These are phyloP conservation scores for Myotis myotis DNA, from an alignment of 2,797 vertebrate genomes.

Conservation along the genomic window DNA sequence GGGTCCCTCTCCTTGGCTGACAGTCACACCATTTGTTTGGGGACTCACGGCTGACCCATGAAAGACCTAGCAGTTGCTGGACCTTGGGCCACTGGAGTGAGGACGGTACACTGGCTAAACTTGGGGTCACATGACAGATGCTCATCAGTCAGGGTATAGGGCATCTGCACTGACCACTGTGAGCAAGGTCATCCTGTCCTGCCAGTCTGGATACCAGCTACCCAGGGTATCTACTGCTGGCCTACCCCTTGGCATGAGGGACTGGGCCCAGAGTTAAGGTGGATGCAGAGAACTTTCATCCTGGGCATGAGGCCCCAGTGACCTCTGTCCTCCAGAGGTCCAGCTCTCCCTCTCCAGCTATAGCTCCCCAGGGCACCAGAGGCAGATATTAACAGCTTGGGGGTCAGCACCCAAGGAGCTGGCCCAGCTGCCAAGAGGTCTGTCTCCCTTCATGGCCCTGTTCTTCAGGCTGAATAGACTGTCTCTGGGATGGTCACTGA, in stretches of 20 bases:
- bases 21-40: background rate
- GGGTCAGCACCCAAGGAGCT: background rate
- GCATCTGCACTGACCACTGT: slow-evolving; percentile 43
- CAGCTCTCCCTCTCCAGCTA: background rate
- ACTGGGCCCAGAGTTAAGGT: background rate
- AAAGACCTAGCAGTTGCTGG: background rate
- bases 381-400: slow-evolving; percentile 20
- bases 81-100: background rate
- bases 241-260: background rate
- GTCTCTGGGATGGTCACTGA: background rate
- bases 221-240: background rate
- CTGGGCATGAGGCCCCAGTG: background rate
- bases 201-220: background rate
- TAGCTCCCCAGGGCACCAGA: background rate
- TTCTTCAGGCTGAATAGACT: slow-evolving; percentile 14
- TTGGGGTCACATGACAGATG: background rate
- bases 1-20: background rate
- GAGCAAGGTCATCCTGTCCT: slow-evolving; percentile 70
- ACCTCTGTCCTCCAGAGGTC: background rate
- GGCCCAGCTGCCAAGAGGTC: slow-evolving; percentile 8
- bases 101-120: background rate
- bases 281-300: background rate
- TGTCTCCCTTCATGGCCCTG: background rate
- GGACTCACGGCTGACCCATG: background rate
- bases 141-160: background rate